Evolutionary conservation across 2,888 invertebrate species (phyloP).

Genomic region (Tachina fera): DNA sequence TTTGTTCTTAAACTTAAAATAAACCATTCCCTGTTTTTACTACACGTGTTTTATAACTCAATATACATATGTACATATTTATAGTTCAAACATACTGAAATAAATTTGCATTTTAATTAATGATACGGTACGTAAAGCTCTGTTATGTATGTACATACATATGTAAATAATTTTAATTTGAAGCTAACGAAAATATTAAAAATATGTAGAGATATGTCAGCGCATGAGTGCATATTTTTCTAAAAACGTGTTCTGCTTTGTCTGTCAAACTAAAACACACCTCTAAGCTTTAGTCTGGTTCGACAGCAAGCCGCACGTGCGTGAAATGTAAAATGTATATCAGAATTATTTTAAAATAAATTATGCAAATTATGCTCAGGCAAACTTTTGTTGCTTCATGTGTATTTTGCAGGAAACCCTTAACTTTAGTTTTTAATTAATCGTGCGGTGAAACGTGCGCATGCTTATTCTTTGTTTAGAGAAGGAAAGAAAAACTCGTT

Average conservation of each 20-base stretch:
- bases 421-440: slow-evolving; percentile 45
- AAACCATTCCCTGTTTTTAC: not conserved
- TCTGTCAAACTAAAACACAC: not conserved
- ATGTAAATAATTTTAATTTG: slow-evolving; percentile 47
- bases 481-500: slow-evolving; percentile 51
- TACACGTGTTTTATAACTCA: not conserved
- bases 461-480: slow-evolving; percentile 48
- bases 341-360: slow-evolving; percentile 44
- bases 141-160: slow-evolving; percentile 1
- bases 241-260: slow-evolving; percentile 42
- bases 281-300: not conserved
- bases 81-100: not conserved
- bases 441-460: slow-evolving; percentile 55
- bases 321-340: slow-evolving; percentile 56
- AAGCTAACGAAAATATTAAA: slow-evolving; percentile 24
- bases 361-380: slow-evolving; percentile 61
- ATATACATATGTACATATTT: not conserved
- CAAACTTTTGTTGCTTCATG: slow-evolving; percentile 21
- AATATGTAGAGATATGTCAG: slow-evolving; percentile 23
- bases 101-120: slow-evolving; percentile 45
- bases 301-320: slow-evolving; percentile 61
- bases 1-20: not conserved
- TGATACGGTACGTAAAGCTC: slow-evolving; percentile 27
- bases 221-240: slow-evolving; percentile 18
- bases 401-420: slow-evolving; percentile 42